Percentiles rank a stretch among this genome's conserved stretches.
Conservation (phyloP, 2,113 vertebrate genomes). For the Mesembrinibis cayennensis region DNA sequence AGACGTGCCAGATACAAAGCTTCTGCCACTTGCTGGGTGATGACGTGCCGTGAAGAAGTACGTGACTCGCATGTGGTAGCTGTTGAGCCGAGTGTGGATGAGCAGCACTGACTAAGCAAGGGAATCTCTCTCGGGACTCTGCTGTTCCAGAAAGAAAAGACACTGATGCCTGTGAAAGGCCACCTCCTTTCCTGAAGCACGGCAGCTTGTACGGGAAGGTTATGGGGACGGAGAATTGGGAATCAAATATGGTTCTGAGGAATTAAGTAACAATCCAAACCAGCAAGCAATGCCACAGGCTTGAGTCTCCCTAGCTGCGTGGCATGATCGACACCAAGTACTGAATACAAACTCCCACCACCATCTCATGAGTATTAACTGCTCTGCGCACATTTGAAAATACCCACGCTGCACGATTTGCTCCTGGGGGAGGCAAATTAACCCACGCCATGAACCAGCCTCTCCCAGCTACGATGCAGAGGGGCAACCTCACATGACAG, state of each 20-base stretch:
- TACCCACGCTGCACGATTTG: accelerated
- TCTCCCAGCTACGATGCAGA: background rate
- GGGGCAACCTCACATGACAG: background rate
- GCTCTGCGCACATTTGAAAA: background rate
- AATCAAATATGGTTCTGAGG: background rate
- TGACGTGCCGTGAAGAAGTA: background rate
- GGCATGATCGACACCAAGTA: background rate
- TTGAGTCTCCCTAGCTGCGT: background rate
- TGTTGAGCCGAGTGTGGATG: background rate
- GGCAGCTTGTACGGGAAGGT: accelerated
- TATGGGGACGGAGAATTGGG: accelerated
- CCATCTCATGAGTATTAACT: background rate
- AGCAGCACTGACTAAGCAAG: slow-evolving; percentile 12
- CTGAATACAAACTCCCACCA: background rate
- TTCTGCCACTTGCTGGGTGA: background rate
- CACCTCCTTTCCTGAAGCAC: background rate
- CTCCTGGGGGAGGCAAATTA: background rate
- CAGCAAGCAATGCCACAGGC: background rate
- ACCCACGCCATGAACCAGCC: background rate
- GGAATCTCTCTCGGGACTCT: background rate
- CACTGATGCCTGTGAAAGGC: background rate
- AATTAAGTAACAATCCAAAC: background rate
- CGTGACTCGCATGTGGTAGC: background rate
- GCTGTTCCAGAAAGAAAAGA: background rate
- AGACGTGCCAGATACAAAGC: background rate